Evolutionary conservation across 2,113 vertebrate species (phyloP).

Genomic region (Ophthalmolycus amberensis): DNA sequence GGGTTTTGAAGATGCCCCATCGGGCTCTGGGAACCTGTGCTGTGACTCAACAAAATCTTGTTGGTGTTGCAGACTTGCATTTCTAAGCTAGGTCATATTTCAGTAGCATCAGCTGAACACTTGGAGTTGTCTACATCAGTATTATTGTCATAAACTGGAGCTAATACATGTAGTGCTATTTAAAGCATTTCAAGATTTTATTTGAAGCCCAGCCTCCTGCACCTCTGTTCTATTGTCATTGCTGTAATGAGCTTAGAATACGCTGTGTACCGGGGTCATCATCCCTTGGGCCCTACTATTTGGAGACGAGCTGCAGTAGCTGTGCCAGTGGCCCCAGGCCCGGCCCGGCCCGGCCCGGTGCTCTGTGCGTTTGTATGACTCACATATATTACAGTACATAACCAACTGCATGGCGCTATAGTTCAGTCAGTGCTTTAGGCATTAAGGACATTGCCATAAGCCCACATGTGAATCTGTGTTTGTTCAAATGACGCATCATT

Average conservation of each 20-base stretch:
- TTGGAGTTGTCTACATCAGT: neutral
- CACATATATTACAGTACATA: slow-evolving; percentile 41
- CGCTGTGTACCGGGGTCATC: slow-evolving; percentile 47
- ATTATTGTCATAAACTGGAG: neutral
- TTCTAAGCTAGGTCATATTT: neutral
- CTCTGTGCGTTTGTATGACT: slow-evolving; percentile 64
- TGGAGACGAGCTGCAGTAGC: slow-evolving; percentile 56
- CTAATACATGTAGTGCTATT: neutral
- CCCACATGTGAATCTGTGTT: too few relatives aligned
- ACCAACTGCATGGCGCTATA: slow-evolving; percentile 24
- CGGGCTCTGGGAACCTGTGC: neutral
- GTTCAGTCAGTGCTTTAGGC: slow-evolving; percentile 46
- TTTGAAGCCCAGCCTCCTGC: slow-evolving; percentile 6
- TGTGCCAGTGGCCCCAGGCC: slow-evolving; percentile 53
- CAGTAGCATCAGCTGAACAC: neutral
- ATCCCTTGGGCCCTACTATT: slow-evolving; percentile 68
- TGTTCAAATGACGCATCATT: slow-evolving; percentile 18
- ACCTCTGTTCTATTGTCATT: slow-evolving; percentile 37
- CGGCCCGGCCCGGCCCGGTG: slow-evolving; percentile 13
- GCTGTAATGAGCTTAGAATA: slow-evolving; percentile 39
- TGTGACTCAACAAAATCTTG: neutral
- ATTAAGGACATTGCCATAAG: too few relatives aligned
- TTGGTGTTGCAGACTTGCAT: neutral
- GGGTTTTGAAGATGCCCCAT: neutral
- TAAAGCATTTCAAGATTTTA: slow-evolving; percentile 7